Percentiles rank a stretch among this genome's conserved stretches.
phyloP scores from a whole-genome alignment of 2,888 invertebrate genomes.

The Limenitis camilla region DNA sequence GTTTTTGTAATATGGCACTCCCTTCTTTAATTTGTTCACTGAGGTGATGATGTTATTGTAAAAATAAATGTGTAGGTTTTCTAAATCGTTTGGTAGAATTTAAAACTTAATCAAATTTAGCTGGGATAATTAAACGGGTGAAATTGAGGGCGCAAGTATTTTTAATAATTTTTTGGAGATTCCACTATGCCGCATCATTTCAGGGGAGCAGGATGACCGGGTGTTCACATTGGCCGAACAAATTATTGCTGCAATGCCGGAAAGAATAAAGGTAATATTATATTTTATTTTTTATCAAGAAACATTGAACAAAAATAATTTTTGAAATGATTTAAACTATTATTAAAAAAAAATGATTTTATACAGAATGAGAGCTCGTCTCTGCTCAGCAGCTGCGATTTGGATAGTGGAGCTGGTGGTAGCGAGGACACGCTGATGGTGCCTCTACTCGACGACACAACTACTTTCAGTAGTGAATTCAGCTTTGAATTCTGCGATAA shows the following conservation, averaged over 20 bases:
- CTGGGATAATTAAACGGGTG: not conserved
- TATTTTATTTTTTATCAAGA: not conserved
- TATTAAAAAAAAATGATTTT: not conserved
- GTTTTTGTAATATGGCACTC: conserved; percentile 24
- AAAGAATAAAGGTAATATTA: conserved; percentile 90
- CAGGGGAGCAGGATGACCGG: conserved; percentile 94
- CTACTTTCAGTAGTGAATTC: conserved; percentile 80
- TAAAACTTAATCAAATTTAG: not conserved
- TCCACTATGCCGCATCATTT: conserved; percentile 54
- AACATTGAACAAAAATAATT: not conserved
- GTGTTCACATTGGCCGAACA: conserved; percentile 96
- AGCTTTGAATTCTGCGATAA: conserved; percentile 89
- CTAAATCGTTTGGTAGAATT: conserved; percentile 2
- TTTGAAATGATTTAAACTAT: not conserved
- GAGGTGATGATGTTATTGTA: conserved; percentile 7
- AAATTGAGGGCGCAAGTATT: not conserved
- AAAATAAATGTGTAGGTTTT: not conserved
- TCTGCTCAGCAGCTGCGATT: conserved; percentile 56
- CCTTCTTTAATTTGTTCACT: conserved; percentile 14
- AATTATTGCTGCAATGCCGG: conserved; percentile 98
- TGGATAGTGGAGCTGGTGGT: conserved; percentile 70
- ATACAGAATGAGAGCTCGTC: conserved; percentile 84
- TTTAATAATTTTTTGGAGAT: conserved; percentile 28
- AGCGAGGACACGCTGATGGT: conserved; percentile 83
- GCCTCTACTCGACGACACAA: conserved; percentile 77